Evolutionary conservation across 2,888 invertebrate genomes (phyloP).

Genomic region (Cryptocephalus primarius): DNA sequence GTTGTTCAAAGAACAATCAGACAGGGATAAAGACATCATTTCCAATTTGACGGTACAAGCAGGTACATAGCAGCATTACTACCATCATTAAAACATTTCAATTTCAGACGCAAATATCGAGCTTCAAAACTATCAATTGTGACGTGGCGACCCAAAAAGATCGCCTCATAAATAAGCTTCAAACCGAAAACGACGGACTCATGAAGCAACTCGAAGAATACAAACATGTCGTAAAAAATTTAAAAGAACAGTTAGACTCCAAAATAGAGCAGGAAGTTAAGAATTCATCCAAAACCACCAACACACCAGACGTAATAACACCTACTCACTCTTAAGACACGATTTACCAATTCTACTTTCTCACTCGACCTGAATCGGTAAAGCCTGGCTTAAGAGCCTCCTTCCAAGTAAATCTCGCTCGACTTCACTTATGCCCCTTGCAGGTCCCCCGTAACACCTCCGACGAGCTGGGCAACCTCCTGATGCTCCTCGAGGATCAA

Average conservation of each 20-base stretch:
- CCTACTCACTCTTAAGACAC: too few relatives aligned
- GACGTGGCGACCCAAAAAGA: slow-evolving; percentile 43
- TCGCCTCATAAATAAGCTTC: slow-evolving; percentile 37
- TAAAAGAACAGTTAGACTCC: slow-evolving; percentile 39
- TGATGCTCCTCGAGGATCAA: slow-evolving; percentile 46
- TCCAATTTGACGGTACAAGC: slow-evolving; percentile 46
- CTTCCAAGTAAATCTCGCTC: too few relatives aligned
- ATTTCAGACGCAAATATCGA: slow-evolving; percentile 43
- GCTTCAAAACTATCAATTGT: slow-evolving; percentile 40
- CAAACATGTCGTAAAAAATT: slow-evolving; percentile 43
- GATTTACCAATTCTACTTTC: too few relatives aligned
- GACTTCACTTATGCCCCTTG: not conserved
- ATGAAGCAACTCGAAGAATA: slow-evolving; percentile 36
- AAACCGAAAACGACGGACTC: slow-evolving; percentile 25
- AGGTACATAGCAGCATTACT: too few relatives aligned
- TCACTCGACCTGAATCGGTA: too few relatives aligned
- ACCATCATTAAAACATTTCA: too few relatives aligned
- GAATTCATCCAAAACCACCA: slow-evolving; percentile 3
- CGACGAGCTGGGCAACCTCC: slow-evolving; percentile 23
- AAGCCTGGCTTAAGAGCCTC: too few relatives aligned
- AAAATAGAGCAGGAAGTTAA: slow-evolving; percentile 35
- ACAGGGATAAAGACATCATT: slow-evolving; percentile 52
- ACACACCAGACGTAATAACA: slow-evolving; percentile 1
- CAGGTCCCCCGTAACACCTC: not conserved
- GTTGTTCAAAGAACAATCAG: slow-evolving; percentile 50